Conservation (phyloP, 2,888 invertebrate genomes). For the Agrotis puta region DNA sequence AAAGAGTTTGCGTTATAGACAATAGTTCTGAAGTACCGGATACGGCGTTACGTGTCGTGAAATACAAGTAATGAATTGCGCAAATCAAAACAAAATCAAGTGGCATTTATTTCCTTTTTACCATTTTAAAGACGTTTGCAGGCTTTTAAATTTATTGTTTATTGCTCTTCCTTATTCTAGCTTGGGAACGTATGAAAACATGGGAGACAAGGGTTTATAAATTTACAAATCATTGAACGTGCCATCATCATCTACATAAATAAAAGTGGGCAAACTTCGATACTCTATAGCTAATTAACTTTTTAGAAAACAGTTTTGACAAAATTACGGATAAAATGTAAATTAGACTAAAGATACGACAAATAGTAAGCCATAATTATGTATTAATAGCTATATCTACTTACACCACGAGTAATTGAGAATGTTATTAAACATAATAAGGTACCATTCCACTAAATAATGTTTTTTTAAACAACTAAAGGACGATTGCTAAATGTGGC, state of each 20-base stretch:
- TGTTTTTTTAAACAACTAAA: slow-evolving; percentile 20
- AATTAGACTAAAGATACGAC: background rate
- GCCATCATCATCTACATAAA: background rate
- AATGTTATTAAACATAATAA: background rate
- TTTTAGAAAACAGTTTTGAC: background rate
- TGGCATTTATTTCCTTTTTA: slow-evolving; percentile 53
- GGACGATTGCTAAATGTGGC: slow-evolving; percentile 9
- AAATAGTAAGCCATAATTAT: too few species aligned
- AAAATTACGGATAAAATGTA: too few species aligned
- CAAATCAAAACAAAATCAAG: slow-evolving; percentile 62
- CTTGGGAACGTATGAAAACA: slow-evolving; percentile 21
- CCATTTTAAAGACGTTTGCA: slow-evolving; percentile 26
- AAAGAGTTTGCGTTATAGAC: slow-evolving; percentile 39
- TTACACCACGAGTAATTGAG: background rate
- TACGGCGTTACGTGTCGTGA: slow-evolving; percentile 57
- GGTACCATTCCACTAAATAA: background rate
- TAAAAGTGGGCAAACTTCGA: background rate
- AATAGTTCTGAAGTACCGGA: slow-evolving; percentile 53
- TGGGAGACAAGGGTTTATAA: background rate
- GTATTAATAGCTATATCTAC: background rate
- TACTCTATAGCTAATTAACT: background rate
- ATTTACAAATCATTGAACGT: background rate
- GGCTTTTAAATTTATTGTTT: slow-evolving; percentile 26
- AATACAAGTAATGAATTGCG: slow-evolving; percentile 53
- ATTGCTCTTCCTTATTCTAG: slow-evolving; percentile 29